A percentile compares a stretch with the other conserved stretches of the same genome.
phyloP scores from a whole-genome alignment of 2,888 invertebrate genomes.

The Abrostola triplasia region DNA sequence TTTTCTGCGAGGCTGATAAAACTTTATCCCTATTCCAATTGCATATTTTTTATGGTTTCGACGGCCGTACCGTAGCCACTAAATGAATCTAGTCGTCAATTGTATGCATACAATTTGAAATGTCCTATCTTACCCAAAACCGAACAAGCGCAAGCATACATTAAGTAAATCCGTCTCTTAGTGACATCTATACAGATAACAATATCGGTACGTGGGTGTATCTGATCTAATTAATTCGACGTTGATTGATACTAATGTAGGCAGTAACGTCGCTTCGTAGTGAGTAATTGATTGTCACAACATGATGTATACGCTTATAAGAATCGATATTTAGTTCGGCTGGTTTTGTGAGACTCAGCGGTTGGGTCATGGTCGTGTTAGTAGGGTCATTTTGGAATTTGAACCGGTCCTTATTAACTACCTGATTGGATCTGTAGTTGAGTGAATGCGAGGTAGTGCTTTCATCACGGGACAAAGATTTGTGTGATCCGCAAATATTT shows the following conservation, averaged over 20 bases:
- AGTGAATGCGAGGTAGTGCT: too few relatives aligned
- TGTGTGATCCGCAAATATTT: too few relatives aligned
- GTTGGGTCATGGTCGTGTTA: conserved; percentile 13
- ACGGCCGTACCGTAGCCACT: too few relatives aligned
- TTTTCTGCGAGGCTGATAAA: too few relatives aligned
- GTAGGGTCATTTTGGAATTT: conserved; percentile 16
- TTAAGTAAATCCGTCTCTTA: conserved; percentile 49
- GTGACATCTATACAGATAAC: conserved; percentile 45
- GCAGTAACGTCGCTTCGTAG: conserved; percentile 71
- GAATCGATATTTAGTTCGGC: conserved; percentile 56
- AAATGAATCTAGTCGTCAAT: too few relatives aligned
- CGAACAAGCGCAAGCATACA: conserved; percentile 2
- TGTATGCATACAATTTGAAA: background rate
- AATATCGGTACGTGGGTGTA: conserved; percentile 76
- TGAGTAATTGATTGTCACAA: conserved; percentile 86
- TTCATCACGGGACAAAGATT: too few relatives aligned
- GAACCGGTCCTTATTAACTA: background rate
- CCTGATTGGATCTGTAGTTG: too few relatives aligned
- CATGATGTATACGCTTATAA: conserved; percentile 73
- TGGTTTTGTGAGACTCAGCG: conserved; percentile 29
- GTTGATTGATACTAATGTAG: conserved; percentile 87
- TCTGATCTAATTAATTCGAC: conserved; percentile 87
- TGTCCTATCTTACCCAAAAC: background rate
- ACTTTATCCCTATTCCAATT: too few relatives aligned
- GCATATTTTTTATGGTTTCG: too few relatives aligned